Percentiles rank a stretch among this genome's conserved stretches.
Conservation (phyloP, 2,888 invertebrate genomes). For the Physocephala rufipes region DNA sequence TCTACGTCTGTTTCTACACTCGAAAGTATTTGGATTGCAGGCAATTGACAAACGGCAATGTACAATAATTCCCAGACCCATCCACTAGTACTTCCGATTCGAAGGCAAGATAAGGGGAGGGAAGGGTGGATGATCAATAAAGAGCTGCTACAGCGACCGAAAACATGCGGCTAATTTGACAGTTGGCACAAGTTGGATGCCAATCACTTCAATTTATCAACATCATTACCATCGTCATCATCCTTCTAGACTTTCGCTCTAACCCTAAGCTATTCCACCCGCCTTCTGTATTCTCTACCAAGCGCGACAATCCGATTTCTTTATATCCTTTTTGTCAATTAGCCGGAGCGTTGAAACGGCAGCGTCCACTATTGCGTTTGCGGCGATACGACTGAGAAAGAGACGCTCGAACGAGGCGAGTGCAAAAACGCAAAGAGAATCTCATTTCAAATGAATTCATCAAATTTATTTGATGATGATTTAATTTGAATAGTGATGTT, state of each 20-base stretch:
- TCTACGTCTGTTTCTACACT: no score
- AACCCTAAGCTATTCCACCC: not conserved
- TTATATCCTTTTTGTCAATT: conserved; percentile 17
- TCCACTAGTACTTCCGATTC: no score
- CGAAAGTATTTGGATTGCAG: conserved; percentile 8
- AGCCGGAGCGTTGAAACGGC: conserved; percentile 27
- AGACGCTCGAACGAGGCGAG: not conserved
- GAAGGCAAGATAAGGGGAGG: no score
- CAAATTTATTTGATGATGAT: conserved; percentile 34
- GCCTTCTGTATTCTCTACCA: not conserved
- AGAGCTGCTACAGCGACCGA: not conserved
- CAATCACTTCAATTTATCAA: conserved; percentile 21
- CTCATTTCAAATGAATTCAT: conserved; percentile 26
- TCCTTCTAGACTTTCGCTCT: no score
- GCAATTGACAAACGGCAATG: not conserved
- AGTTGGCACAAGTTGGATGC: conserved; percentile 49
- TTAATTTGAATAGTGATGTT: conserved; percentile 16
- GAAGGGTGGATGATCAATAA: no score
- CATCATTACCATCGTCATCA: conserved; percentile 2
- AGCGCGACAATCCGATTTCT: conserved; percentile 3
- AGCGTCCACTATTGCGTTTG: no score
- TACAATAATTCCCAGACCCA: no score
- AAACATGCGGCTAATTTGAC: conserved; percentile 53
- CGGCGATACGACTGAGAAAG: conserved; percentile 3
- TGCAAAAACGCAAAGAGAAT: conserved; percentile 16